These are phyloP conservation scores for Choloepus hoffmanni DNA, from an alignment of 2,113 vertebrate species.

Conservation along the genomic window DNA sequence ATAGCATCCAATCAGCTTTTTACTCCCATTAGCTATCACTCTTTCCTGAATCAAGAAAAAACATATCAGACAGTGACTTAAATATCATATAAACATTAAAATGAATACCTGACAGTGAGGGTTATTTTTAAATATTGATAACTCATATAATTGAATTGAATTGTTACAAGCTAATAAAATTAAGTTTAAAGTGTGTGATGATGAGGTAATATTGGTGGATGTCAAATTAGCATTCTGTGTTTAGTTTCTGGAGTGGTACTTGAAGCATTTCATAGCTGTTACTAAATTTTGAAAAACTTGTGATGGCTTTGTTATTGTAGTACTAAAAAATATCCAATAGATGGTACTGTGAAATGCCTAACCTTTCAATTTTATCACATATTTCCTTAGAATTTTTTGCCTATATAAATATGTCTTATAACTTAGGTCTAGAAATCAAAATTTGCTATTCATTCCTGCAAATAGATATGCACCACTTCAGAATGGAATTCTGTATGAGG, in stretches of 20 bases:
- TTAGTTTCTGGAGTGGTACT: not conserved
- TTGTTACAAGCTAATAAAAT: not conserved
- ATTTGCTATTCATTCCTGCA: no score
- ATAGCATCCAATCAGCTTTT: not conserved
- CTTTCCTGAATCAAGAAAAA: conserved; percentile 14
- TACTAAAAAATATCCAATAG: conserved; percentile 59
- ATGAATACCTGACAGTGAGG: not conserved
- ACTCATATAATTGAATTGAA: not conserved
- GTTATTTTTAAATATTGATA: not conserved
- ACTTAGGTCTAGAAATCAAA: no score
- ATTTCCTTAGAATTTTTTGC: not conserved
- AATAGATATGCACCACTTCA: no score
- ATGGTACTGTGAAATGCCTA: conserved; percentile 57
- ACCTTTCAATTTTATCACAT: not conserved
- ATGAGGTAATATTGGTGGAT: not conserved
- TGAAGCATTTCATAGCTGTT: conserved; percentile 4
- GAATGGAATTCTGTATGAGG: no score
- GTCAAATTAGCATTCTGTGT: not conserved
- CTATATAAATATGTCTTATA: no score
- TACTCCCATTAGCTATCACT: not conserved
- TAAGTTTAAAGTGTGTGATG: not conserved
- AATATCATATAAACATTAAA: conserved; percentile 18
- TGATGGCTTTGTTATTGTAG: not conserved
- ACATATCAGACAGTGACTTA: not conserved
- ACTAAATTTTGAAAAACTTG: not conserved